Conservation (phyloP, 92 coral and sea anemone species). For the Pocillopora meandrina region DNA sequence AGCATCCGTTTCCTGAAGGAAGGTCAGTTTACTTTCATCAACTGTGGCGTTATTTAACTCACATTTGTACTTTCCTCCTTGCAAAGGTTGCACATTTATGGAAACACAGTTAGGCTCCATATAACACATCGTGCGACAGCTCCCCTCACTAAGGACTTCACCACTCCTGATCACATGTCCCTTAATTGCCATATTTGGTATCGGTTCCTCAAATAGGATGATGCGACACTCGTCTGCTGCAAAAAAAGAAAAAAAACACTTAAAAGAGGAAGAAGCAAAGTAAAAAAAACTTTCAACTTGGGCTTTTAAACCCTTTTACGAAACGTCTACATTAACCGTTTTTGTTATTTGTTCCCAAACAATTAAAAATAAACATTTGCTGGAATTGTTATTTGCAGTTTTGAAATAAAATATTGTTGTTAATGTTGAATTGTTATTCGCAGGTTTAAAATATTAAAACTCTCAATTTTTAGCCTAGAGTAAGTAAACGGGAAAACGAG, state of each 20-base stretch:
- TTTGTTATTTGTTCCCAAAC: too few species aligned
- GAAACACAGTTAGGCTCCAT: constrained; percentile 17
- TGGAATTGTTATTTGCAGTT: too few species aligned
- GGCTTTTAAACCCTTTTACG: neutral
- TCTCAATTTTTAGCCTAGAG: too few species aligned
- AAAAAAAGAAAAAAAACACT: neutral
- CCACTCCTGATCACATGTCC: constrained; percentile 1
- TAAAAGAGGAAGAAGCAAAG: neutral
- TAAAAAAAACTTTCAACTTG: neutral
- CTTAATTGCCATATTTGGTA: neutral
- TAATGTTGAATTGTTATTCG: too few species aligned
- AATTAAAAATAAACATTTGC: too few species aligned
- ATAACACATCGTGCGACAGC: constrained; percentile 8
- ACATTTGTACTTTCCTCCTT: constrained; percentile 1
- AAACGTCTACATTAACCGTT: neutral
- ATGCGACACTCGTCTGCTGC: constrained; percentile 5
- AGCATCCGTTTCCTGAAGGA: neutral
- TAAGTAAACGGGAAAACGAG: too few species aligned
- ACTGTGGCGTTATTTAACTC: neutral
- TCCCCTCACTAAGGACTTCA: neutral
- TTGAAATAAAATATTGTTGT: too few species aligned
- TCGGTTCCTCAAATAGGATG: constrained; percentile 7
- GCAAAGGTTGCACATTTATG: neutral
- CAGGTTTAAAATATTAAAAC: too few species aligned
- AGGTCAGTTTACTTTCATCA: neutral